Conservation (phyloP, 2,888 invertebrate species). For the Desoria tigrina region DNA sequence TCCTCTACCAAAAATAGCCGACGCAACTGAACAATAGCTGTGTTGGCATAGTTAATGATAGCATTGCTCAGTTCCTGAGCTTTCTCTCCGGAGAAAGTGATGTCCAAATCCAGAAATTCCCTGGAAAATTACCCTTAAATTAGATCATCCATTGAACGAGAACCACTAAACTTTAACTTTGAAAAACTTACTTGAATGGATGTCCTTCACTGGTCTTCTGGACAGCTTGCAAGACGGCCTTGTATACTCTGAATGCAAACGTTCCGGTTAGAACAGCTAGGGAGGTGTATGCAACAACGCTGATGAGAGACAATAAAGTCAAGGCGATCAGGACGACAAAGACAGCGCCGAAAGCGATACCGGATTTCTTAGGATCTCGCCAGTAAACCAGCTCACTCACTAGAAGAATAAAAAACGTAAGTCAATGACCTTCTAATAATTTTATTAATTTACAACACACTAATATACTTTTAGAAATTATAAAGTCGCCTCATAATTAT, state of each 20-base stretch:
- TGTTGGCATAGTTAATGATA: conserved; percentile 84
- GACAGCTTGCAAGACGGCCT: conserved; percentile 89
- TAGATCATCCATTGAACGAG: conserved; percentile 10
- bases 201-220: conserved; percentile 94
- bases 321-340: conserved; percentile 87
- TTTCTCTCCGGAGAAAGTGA: conserved; percentile 86
- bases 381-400: conserved; percentile 97
- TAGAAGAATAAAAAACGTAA: conserved; percentile 59
- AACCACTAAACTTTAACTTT: background rate
- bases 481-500: background rate
- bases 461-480: background rate
- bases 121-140: conserved; percentile 59
- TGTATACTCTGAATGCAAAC: conserved; percentile 93
- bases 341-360: conserved; percentile 86
- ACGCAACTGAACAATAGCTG: conserved; percentile 77
- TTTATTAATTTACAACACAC: background rate
- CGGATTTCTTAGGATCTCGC: conserved; percentile 93
- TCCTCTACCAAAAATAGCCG: conserved; percentile 67
- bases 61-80: conserved; percentile 84
- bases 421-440: too few species aligned
- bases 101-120: conserved; percentile 81
- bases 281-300: conserved; percentile 89
- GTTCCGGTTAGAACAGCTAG: conserved; percentile 82
- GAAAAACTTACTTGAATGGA: conserved; percentile 86
- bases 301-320: conserved; percentile 86